phyloP scores from a whole-genome alignment of 2,888 invertebrate genomes.

The Neoitamus cyanurus region DNA sequence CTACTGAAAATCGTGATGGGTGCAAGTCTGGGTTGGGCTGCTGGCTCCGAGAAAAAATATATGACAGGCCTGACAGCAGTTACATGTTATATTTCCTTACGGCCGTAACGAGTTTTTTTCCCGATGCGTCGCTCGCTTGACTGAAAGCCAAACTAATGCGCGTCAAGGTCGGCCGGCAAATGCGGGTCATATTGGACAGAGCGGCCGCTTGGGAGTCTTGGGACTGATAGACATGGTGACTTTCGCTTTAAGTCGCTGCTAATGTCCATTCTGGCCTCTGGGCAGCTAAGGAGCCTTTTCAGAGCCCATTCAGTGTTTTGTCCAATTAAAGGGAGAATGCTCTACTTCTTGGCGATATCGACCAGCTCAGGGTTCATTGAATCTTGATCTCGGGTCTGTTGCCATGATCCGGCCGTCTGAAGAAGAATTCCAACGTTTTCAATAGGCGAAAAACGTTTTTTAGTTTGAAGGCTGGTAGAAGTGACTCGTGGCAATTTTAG shows the following conservation, averaged over 20 bases:
- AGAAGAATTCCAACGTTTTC: not conserved
- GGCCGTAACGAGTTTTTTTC: not conserved
- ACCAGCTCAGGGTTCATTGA: not conserved
- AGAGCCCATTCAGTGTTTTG: not conserved
- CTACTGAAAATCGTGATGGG: conserved; percentile 37
- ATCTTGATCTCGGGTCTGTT: not conserved
- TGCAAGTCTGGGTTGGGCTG: not conserved
- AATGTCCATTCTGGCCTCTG: not conserved
- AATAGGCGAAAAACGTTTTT: too few relatives aligned
- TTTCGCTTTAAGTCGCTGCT: not conserved
- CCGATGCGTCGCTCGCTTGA: not conserved
- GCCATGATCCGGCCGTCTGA: not conserved
- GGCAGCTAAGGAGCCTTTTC: not conserved
- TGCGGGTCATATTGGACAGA: not conserved
- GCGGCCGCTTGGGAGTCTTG: too few relatives aligned
- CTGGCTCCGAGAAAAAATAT: not conserved
- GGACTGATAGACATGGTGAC: not conserved
- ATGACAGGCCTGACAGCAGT: conserved; percentile 36
- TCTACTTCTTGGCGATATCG: not conserved
- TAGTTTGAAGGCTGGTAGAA: too few relatives aligned
- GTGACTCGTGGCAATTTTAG: too few relatives aligned
- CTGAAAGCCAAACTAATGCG: conserved; percentile 5
- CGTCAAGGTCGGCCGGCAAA: not conserved
- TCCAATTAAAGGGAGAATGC: not conserved
- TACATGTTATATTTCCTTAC: conserved; percentile 15